A percentile compares a stretch with the other conserved stretches of the same genome.
Conservation (phyloP, 2,888 invertebrate genomes). For the Celastrina argiolus region DNA sequence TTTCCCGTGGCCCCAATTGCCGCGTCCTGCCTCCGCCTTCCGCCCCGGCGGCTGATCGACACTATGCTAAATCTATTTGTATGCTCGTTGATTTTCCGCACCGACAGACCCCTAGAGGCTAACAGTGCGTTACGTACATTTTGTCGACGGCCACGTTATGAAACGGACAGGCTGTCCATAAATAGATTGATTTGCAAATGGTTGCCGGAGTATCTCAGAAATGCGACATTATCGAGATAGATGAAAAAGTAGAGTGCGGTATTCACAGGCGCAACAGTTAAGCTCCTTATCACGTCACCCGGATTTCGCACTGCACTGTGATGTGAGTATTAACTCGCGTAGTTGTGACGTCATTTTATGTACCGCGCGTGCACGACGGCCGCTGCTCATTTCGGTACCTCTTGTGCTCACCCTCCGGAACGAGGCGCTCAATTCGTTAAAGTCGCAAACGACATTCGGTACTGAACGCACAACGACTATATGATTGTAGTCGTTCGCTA, state of each 20-base stretch:
- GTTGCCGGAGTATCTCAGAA: neutral
- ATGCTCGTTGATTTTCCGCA: neutral
- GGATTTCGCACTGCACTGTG: neutral
- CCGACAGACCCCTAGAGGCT: neutral
- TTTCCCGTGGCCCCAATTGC: constrained; percentile 18
- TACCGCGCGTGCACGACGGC: neutral
- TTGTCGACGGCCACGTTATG: neutral
- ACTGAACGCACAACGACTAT: neutral
- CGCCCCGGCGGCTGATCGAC: neutral
- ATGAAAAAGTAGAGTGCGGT: neutral
- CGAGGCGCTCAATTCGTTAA: neutral
- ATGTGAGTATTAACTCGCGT: neutral
- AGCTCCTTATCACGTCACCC: neutral
- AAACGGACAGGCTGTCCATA: neutral
- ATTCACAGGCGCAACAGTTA: neutral
- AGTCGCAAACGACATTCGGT: neutral
- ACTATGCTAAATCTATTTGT: neutral
- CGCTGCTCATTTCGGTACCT: constrained; percentile 6
- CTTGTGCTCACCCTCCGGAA: constrained; percentile 5
- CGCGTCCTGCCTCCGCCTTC: constrained; percentile 2
- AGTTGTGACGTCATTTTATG: neutral
- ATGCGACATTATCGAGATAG: neutral
- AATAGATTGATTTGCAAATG: neutral
- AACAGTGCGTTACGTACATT: neutral
- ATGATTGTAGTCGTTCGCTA: neutral